Evolutionary conservation across 2,888 invertebrate species (phyloP).

Genomic region (Drosophila siamana): DNA sequence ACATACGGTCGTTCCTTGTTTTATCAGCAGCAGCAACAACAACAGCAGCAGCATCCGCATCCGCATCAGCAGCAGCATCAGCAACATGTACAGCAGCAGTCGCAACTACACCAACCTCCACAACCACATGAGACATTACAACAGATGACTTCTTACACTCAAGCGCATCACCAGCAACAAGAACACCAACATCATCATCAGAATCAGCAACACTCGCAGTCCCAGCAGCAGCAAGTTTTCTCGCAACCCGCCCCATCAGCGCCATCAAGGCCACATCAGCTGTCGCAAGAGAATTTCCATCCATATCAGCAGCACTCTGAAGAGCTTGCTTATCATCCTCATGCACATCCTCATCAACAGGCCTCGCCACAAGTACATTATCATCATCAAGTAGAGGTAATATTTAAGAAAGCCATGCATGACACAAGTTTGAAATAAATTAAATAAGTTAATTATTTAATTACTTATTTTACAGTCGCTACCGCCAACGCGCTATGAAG

Average conservation of each 20-base stretch:
- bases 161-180: slow-evolving; percentile 53
- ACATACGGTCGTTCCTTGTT: slow-evolving; percentile 87
- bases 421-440: not conserved
- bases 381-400: slow-evolving; percentile 54
- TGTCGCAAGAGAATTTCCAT: slow-evolving; percentile 47
- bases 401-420: not conserved
- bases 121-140: slow-evolving; percentile 60
- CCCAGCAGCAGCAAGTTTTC: slow-evolving; percentile 34
- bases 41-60: slow-evolving; percentile 54
- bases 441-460: not conserved
- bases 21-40: slow-evolving; percentile 46
- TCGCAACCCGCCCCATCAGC: slow-evolving; percentile 15
- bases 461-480: slow-evolving; percentile 27
- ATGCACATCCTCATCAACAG: slow-evolving; percentile 38
- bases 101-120: slow-evolving; percentile 34
- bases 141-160: slow-evolving; percentile 65
- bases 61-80: slow-evolving; percentile 41
- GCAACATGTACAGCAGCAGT: slow-evolving; percentile 51
- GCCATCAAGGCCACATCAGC: slow-evolving; percentile 33
- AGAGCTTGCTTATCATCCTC: slow-evolving; percentile 41
- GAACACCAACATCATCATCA: slow-evolving; percentile 39
- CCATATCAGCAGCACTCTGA: slow-evolving; percentile 63
- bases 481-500: slow-evolving; percentile 33
- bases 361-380: slow-evolving; percentile 44
- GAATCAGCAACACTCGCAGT: slow-evolving; percentile 40